Conservation (phyloP, 2,113 vertebrate species). For the Trichomycterus rosablanca region DNA sequence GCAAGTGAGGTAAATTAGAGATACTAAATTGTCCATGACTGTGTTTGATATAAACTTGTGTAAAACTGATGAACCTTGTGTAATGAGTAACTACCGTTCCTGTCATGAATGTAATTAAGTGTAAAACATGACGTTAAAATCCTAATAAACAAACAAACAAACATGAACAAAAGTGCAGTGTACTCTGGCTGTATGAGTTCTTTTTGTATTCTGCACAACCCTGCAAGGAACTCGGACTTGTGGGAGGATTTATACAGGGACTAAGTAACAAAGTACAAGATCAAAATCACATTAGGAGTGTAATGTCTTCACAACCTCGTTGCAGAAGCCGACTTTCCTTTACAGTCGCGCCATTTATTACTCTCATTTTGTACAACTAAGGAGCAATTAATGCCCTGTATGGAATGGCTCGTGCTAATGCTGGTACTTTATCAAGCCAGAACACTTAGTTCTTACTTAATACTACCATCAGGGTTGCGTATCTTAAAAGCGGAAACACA, state of each 20-base stretch:
- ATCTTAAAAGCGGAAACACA: slow-evolving; percentile 15
- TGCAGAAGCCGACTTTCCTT: slow-evolving; percentile 5
- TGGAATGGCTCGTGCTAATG: slow-evolving; percentile 25
- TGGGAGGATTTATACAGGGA: neutral
- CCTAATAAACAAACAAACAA: no score
- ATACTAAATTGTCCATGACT: no score
- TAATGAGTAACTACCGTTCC: no score
- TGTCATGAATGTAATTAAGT: no score
- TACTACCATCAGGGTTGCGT: slow-evolving; percentile 14
- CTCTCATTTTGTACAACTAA: slow-evolving; percentile 30
- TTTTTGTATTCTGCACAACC: no score
- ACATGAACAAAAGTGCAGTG: no score
- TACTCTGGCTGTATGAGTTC: no score
- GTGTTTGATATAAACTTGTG: no score
- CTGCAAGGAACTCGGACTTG: no score
- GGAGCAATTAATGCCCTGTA: slow-evolving; percentile 37
- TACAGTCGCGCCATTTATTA: slow-evolving; percentile 27
- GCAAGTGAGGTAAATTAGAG: no score
- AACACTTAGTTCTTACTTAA: slow-evolving; percentile 11
- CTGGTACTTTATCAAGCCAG: slow-evolving; percentile 15
- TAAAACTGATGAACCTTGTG: no score
- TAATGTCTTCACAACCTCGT: neutral
- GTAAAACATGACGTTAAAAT: no score
- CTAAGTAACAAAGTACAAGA: neutral
- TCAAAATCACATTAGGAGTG: neutral